phyloP scores from a whole-genome alignment of 2,888 invertebrate genomes.

The Ochropleura leucogaster region DNA sequence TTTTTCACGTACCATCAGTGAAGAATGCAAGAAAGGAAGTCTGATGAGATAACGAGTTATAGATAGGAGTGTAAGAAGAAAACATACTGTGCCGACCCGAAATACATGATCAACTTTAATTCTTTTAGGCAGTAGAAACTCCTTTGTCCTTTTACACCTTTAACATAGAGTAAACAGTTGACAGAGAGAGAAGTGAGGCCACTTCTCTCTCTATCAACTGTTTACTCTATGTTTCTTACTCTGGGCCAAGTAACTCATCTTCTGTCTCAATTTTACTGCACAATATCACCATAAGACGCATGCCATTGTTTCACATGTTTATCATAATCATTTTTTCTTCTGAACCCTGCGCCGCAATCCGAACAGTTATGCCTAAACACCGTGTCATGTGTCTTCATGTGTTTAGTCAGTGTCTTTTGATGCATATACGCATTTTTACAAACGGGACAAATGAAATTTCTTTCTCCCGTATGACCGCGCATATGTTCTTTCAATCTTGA shows the following conservation, averaged over 20 bases:
- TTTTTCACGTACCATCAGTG: no score
- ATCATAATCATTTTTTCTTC: slow-evolving; percentile 24
- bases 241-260: neutral
- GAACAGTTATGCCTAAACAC: slow-evolving; percentile 68
- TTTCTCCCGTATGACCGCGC: slow-evolving; percentile 78
- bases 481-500: slow-evolving; percentile 85
- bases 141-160: no score
- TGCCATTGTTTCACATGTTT: slow-evolving; percentile 58
- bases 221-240: neutral
- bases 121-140: neutral
- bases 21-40: no score
- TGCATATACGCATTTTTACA: slow-evolving; percentile 86
- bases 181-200: no score
- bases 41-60: no score
- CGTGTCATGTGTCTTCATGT: slow-evolving; percentile 80
- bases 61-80: neutral
- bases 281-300: slow-evolving; percentile 31
- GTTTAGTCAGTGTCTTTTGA: slow-evolving; percentile 81
- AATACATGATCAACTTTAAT: neutral
- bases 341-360: slow-evolving; percentile 67
- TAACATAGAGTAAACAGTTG: neutral
- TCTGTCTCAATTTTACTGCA: neutral
- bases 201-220: neutral
- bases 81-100: neutral
- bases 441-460: slow-evolving; percentile 80